Evolutionary conservation across 2,113 vertebrate species (phyloP), one percentile per base, ranked within the genome.

Genomic region (Sciurus niger): DNA sequence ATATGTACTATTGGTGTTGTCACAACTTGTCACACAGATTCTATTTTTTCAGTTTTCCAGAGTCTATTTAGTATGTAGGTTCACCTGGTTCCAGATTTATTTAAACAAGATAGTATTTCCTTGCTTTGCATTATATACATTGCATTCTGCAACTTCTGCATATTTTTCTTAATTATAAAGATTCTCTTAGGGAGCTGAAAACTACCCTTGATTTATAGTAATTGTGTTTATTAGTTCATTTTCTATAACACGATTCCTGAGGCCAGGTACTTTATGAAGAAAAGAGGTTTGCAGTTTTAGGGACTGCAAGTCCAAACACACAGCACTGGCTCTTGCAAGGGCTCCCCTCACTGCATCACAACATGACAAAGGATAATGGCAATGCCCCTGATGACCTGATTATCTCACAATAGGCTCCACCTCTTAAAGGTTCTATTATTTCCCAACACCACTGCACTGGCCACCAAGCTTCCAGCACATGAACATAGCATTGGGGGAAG

Each of bases 121-220:
- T 84, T 60, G 65, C 17, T 30, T 13, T 46, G 5, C 58, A 25
- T 65, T 65, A n/a, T 60, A 1, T 67, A 20, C 20, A 10, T 70
- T 60, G 32, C 28, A 77, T 51, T 48, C 43, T 28, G 25, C 17
- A 34, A 34, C n/a, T 63, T 87, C 87, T 16, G 60, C 4, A 2
- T 8, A 34, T 10, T 72, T n/a, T 94, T 90, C 55, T 58, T 58
- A 17, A 58, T 94, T 60, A 68, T 70, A 1, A 84, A n/a, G 65
- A 72, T 88, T 90, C 88, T 77, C 82, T 93, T 55, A 37, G 77
- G 37, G n/a, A 84, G 65, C 72, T 79, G 80, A 70, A 37, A 84
- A 46, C n/a, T 22, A 82, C 30, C 78, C 82, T 18, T 53, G 16
- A 53, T n/a, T 37, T 68, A 34, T 20, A 46, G 25, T 8, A n/a